Percentiles rank a stretch among this genome's conserved stretches.
These are phyloP conservation scores for Microctonus aethiopoides DNA, from an alignment of 2,888 invertebrate genomes.

Conservation along the genomic window DNA sequence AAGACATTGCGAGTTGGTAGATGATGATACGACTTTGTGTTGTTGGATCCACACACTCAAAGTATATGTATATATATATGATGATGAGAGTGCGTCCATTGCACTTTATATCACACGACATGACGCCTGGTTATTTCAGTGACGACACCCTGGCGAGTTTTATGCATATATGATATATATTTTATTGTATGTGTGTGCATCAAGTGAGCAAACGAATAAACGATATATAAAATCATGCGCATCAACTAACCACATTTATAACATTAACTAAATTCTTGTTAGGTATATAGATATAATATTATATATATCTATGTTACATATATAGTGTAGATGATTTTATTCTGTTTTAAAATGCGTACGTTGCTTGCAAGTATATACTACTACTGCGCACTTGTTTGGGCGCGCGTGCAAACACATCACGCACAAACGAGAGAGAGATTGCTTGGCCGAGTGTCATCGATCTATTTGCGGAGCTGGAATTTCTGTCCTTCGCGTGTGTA, in stretches of 20 bases:
- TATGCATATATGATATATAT: slow-evolving; percentile 9
- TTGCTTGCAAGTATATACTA: neutral
- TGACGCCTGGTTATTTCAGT: slow-evolving; percentile 55
- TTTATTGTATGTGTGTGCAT: no score
- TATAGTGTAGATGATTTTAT: no score
- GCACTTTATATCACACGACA: slow-evolving; percentile 53
- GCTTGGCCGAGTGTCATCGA: slow-evolving; percentile 65
- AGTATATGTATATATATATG: no score
- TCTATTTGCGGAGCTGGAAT: slow-evolving; percentile 66
- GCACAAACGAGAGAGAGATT: slow-evolving; percentile 47
- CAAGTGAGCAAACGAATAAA: neutral
- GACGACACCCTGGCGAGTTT: slow-evolving; percentile 43
- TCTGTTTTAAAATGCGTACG: no score
- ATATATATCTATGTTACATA: no score
- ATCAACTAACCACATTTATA: slow-evolving; percentile 12
- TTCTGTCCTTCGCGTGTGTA: slow-evolving; percentile 58
- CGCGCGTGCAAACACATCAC: slow-evolving; percentile 22
- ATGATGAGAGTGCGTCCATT: slow-evolving; percentile 52
- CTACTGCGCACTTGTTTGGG: slow-evolving; percentile 16
- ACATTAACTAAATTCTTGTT: neutral
- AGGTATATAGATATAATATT: no score
- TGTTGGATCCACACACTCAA: slow-evolving; percentile 31
- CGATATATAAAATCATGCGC: neutral
- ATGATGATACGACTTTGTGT: slow-evolving; percentile 21
- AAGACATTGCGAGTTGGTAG: slow-evolving; percentile 32